Percentiles rank a stretch among this genome's conserved stretches.
phyloP scores from a whole-genome alignment of 2,888 invertebrate genomes.

The Mactromeris polynyma region DNA sequence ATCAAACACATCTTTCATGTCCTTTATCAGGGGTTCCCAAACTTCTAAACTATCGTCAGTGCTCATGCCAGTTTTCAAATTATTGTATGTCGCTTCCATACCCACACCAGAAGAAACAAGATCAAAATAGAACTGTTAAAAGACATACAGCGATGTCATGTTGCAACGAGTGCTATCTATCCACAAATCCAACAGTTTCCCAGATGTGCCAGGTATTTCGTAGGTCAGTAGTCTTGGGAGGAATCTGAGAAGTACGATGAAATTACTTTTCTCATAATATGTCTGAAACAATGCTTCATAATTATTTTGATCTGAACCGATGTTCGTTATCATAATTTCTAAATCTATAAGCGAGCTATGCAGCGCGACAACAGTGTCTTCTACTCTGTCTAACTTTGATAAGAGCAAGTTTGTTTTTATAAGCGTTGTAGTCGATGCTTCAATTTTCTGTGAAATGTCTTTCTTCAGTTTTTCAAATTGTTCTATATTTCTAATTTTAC shows the following conservation, averaged over 20 bases:
- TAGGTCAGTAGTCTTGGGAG: conserved; percentile 21
- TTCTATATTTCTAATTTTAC: background rate
- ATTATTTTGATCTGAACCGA: background rate
- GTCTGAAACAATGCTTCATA: conserved; percentile 18
- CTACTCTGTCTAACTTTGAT: conserved; percentile 40
- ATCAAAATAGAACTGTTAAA: conserved; percentile 8
- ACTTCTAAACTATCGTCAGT: background rate
- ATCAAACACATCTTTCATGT: background rate
- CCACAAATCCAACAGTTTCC: conserved; percentile 27
- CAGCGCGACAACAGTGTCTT: conserved; percentile 34
- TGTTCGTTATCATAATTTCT: background rate
- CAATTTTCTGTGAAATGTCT: conserved; percentile 13
- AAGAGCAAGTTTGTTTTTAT: conserved; percentile 4
- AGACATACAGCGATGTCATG: conserved; percentile 20
- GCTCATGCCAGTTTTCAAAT: background rate
- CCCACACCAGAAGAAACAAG: background rate
- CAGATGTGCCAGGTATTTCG: conserved; percentile 20
- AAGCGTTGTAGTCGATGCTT: conserved; percentile 13
- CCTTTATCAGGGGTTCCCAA: background rate
- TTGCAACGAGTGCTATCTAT: conserved; percentile 32
- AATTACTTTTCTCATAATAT: conserved; percentile 22
- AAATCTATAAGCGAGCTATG: conserved; percentile 35
- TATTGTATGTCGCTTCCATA: background rate
- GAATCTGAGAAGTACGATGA: conserved; percentile 30
- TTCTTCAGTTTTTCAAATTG: background rate